A percentile compares a stretch with the other conserved stretches of the same genome.
Conservation (phyloP, 2,888 invertebrate genomes). For the Melanostoma scalare region DNA sequence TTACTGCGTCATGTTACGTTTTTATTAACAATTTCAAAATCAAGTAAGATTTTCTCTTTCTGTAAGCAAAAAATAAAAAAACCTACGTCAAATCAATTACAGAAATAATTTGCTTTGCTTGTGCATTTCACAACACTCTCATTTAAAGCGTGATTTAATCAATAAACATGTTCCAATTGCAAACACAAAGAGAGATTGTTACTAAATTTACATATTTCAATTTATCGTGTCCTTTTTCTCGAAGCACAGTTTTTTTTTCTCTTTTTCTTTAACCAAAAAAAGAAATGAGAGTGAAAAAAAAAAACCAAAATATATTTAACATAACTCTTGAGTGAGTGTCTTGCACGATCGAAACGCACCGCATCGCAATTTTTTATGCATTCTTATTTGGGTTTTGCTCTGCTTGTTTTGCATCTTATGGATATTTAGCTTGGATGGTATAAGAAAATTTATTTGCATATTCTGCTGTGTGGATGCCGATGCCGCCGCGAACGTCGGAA, state of each 20-base stretch:
- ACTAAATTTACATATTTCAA: slow-evolving; percentile 59
- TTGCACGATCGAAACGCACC: slow-evolving; percentile 42
- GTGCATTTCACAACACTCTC: slow-evolving; percentile 8
- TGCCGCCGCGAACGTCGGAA: slow-evolving; percentile 61
- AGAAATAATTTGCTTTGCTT: slow-evolving; percentile 9
- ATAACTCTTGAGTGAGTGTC: slow-evolving; percentile 16
- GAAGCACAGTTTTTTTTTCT: slow-evolving; percentile 2
- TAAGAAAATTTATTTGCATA: slow-evolving; percentile 69
- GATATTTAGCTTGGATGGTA: slow-evolving; percentile 47
- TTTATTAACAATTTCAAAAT: no score
- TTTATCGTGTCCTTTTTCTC: slow-evolving; percentile 21
- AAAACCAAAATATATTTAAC: slow-evolving; percentile 27
- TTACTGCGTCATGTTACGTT: no score
- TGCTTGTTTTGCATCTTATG: slow-evolving; percentile 57
- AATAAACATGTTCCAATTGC: slow-evolving; percentile 60
- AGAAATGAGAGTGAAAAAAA: slow-evolving; percentile 6
- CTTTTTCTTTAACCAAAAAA: slow-evolving; percentile 6
- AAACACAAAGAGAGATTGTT: slow-evolving; percentile 43
- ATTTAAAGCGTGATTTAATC: slow-evolving; percentile 56
- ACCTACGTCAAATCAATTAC: slow-evolving; percentile 43
- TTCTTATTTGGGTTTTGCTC: slow-evolving; percentile 36
- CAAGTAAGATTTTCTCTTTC: background rate
- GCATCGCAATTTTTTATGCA: slow-evolving; percentile 60
- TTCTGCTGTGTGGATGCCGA: slow-evolving; percentile 52
- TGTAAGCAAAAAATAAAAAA: background rate